Base-by-base conservation (phyloP, 2,888 invertebrate genomes). In the Melinaea marsaeus region DNA sequence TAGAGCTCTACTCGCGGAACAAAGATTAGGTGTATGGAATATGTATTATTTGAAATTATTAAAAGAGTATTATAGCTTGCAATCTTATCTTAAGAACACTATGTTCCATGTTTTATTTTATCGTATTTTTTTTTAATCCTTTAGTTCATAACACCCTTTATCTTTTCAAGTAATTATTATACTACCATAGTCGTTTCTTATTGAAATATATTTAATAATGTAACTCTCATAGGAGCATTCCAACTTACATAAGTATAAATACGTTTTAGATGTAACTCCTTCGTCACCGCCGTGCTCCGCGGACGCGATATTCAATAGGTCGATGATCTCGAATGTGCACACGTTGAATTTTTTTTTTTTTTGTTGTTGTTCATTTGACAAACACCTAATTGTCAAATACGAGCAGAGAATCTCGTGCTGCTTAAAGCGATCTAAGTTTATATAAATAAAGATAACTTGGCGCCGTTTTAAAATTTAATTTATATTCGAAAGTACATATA, bases 311-410 rank as follows among this genome's bases (percentile, higher is more conserved):
- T 70, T 71, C 69, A 66, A 56, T 67, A 64, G 71, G 75, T 75
- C 76, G 73, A 71, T 68, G 72, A 67, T 72, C 73, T 63, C 62
- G 66, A 64, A 70, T 64, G 59, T 61, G 64, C 61, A 67, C 66
- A 67, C 67, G 67, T 71, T 63, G 60, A 67, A 73, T 75, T 71
- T 72, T 75, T 69, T 71, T 63, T 48, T 63, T 65, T 72, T 55
- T 64, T 58, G 55, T 58, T 77, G 22, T 22, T 9, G 74, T 78
- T 78, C 78, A 74, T 77, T 79, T 76, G 72, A 74, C 75, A 73
- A 70, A 66, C 74, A 75, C 74, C 76, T 75, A 69, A 74, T 56
- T 56, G 58, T 46, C 64, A 71, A 73, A 74, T 75, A 72, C 76
- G 69, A 74, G 71, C 69, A 68, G 74, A 73, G 47, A 57, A 56